Evolutionary conservation across 2,888 invertebrate genomes (phyloP).

Genomic region (Trichogramma evanescens): DNA sequence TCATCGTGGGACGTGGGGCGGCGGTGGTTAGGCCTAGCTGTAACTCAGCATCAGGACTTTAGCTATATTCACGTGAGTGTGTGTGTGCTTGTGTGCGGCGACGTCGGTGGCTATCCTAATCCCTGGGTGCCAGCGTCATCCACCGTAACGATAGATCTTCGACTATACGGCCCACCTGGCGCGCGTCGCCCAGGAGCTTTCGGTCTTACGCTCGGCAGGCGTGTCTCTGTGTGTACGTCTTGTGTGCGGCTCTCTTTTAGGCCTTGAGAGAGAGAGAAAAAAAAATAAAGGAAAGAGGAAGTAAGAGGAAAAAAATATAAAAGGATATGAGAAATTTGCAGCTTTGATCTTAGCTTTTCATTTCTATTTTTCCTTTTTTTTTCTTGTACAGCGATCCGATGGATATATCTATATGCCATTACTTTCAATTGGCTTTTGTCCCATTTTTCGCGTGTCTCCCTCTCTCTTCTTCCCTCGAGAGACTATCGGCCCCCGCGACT

Average conservation of each 20-base stretch:
- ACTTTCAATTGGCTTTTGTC: too few species aligned
- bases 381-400: neutral
- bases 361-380: neutral
- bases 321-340: neutral
- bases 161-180: slow-evolving; percentile 12
- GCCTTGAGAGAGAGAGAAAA: neutral
- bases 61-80: too few species aligned
- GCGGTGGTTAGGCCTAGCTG: slow-evolving; percentile 26
- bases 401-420: too few species aligned
- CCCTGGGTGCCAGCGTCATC: slow-evolving; percentile 24
- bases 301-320: too few species aligned
- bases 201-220: neutral
- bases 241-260: neutral
- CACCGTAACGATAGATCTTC: slow-evolving; percentile 28
- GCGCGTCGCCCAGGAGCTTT: neutral
- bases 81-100: too few species aligned
- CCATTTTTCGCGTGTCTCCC: too few species aligned
- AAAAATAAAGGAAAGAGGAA: too few species aligned
- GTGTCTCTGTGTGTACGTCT: neutral
- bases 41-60: slow-evolving; percentile 44
- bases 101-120: slow-evolving; percentile 28
- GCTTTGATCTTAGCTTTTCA: neutral
- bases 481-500: too few species aligned
- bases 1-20: neutral
- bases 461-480: too few species aligned